Conservation (phyloP, 2,113 vertebrate genomes). For the Lynx canadensis region DNA sequence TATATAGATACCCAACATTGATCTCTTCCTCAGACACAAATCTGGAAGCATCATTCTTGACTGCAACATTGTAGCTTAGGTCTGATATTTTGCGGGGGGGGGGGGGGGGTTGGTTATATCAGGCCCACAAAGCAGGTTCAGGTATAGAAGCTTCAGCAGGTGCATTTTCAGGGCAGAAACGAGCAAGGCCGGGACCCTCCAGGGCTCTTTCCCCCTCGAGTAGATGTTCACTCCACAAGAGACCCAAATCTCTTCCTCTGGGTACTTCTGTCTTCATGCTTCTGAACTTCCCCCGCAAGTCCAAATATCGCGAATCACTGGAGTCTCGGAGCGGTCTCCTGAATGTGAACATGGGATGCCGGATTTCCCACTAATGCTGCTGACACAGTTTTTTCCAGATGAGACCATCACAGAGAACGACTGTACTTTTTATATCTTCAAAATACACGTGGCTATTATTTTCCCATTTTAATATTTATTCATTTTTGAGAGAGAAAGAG, state of each 20-base stretch:
- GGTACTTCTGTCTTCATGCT: not conserved
- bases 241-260: not conserved
- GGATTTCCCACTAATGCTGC: accelerated
- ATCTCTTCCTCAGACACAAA: not conserved
- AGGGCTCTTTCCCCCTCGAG: accelerated
- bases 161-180: not conserved
- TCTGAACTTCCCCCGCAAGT: not conserved
- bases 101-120: accelerated
- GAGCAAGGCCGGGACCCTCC: not conserved
- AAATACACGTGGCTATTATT: constrained; percentile 68
- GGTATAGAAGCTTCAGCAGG: not conserved
- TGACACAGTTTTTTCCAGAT: not conserved
- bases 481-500: too few species aligned
- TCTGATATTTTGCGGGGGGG: not conserved
- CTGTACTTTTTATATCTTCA: constrained; percentile 73
- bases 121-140: not conserved
- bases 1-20: accelerated
- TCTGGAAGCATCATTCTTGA: accelerated
- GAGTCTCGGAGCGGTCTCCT: accelerated
- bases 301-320: not conserved
- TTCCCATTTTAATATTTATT: not conserved
- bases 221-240: not conserved
- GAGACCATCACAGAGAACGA: constrained; percentile 39
- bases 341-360: accelerated
- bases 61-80: accelerated